phyloP scores from a whole-genome alignment of 2,888 invertebrate genomes.

The Leptarthrus brevirostris region DNA sequence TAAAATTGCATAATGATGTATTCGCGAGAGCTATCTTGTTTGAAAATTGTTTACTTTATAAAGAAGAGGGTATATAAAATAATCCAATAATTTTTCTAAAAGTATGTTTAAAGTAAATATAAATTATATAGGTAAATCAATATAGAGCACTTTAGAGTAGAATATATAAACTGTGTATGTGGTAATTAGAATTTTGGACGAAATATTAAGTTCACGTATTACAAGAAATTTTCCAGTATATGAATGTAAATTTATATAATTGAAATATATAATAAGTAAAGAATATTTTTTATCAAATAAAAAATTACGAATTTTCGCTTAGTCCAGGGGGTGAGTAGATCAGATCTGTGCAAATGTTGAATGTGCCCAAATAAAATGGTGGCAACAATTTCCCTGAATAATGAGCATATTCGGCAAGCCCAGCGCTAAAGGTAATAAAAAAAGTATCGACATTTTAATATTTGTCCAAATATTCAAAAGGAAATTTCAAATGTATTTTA shows the following conservation, averaged over 20 bases:
- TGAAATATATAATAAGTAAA: conserved; percentile 31
- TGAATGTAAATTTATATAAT: conserved; percentile 30
- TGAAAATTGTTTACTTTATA: no score
- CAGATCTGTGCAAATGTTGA: conserved; percentile 41
- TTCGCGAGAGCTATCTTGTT: no score
- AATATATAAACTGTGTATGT: no score
- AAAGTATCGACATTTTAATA: conserved; percentile 42
- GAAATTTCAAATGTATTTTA: conserved; percentile 32
- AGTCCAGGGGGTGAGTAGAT: conserved; percentile 39
- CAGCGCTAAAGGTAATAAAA: conserved; percentile 41
- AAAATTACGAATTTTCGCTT: conserved; percentile 43
- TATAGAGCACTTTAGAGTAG: no score
- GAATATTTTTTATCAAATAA: conserved; percentile 39
- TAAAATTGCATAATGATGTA: no score
- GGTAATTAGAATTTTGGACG: no score
- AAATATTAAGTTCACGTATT: conserved; percentile 21
- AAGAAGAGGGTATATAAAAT: no score
- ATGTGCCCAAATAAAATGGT: conserved; percentile 37
- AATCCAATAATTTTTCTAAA: no score
- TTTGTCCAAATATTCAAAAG: conserved; percentile 32
- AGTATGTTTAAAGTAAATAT: no score
- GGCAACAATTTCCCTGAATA: conserved; percentile 32
- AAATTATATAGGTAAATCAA: no score
- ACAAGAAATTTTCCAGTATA: conserved; percentile 21
- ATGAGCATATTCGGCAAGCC: conserved; percentile 39